Evolutionary conservation across 2,888 invertebrate genomes (phyloP).

Genomic region (Melipona beecheii): DNA sequence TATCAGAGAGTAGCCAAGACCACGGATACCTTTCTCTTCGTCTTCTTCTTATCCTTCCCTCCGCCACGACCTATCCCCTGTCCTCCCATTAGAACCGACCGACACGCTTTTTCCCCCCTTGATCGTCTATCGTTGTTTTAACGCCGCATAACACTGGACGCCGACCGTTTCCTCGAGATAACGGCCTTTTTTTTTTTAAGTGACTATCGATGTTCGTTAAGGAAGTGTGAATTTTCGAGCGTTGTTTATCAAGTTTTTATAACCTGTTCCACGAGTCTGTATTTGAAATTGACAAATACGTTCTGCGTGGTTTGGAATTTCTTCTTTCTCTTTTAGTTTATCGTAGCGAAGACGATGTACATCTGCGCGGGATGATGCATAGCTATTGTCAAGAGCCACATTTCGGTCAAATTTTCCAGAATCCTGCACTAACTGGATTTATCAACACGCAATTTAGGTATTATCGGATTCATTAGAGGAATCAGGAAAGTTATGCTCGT

Average conservation of each 20-base stretch:
- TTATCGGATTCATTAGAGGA: slow-evolving; percentile 25
- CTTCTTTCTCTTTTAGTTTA: too few species aligned
- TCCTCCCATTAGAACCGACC: slow-evolving; percentile 53
- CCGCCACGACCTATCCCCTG: slow-evolving; percentile 31
- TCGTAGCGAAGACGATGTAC: not conserved
- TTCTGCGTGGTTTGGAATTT: not conserved
- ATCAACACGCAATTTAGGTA: slow-evolving; percentile 38
- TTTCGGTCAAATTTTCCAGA: slow-evolving; percentile 21
- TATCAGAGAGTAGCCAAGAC: slow-evolving; percentile 42
- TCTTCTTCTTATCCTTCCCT: slow-evolving; percentile 24
- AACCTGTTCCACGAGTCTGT: not conserved
- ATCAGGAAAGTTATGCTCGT: slow-evolving; percentile 8
- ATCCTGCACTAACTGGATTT: slow-evolving; percentile 31
- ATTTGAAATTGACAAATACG: slow-evolving; percentile 2
- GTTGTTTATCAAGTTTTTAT: slow-evolving; percentile 19
- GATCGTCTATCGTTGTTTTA: slow-evolving; percentile 45
- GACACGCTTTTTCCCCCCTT: slow-evolving; percentile 1
- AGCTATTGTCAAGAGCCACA: slow-evolving; percentile 3
- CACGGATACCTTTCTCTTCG: slow-evolving; percentile 34
- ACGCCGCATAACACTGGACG: slow-evolving; percentile 37
- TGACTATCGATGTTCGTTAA: slow-evolving; percentile 61
- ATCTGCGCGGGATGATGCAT: not conserved
- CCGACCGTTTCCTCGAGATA: slow-evolving; percentile 53
- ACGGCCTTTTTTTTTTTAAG: slow-evolving; percentile 49
- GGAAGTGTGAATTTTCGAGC: slow-evolving; percentile 63